These are phyloP conservation scores for Solea solea DNA, from an alignment of 2,113 vertebrate genomes.

Conservation along the genomic window DNA sequence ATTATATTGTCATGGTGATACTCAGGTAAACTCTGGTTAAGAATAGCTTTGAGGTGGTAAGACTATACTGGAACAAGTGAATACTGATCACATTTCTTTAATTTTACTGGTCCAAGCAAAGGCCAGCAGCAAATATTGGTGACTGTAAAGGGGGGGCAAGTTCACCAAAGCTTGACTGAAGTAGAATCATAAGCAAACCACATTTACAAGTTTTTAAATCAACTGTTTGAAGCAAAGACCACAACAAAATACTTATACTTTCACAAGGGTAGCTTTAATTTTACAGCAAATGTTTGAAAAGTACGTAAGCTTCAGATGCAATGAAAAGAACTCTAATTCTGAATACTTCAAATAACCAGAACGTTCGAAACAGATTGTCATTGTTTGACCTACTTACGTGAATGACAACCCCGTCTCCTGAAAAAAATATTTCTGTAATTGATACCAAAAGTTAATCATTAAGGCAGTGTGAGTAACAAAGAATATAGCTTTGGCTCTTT, in stretches of 20 bases:
- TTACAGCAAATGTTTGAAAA: conserved; percentile 1
- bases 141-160: conserved; percentile 7
- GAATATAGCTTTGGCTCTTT: conserved; percentile 57
- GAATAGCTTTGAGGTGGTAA: neutral
- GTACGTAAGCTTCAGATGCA: conserved; percentile 21
- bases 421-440: neutral
- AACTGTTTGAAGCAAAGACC: neutral
- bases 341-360: neutral
- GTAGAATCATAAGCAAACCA: conserved; percentile 3
- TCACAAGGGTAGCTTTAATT: neutral
- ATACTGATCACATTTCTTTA: neutral
- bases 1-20: too few species aligned
- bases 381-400: neutral
- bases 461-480: conserved; percentile 63
- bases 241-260: neutral
- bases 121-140: conserved; percentile 35
- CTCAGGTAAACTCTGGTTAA: too few species aligned
- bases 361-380: conserved; percentile 1
- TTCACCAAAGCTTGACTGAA: neutral
- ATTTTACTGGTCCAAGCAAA: conserved; percentile 63
- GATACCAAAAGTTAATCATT: conserved; percentile 50
- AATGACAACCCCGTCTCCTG: neutral
- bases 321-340: neutral
- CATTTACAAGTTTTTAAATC: conserved; percentile 16
- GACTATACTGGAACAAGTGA: neutral